Conservation (phyloP, 2,797 vertebrate genomes). For the Hylomyscus alleni region DNA sequence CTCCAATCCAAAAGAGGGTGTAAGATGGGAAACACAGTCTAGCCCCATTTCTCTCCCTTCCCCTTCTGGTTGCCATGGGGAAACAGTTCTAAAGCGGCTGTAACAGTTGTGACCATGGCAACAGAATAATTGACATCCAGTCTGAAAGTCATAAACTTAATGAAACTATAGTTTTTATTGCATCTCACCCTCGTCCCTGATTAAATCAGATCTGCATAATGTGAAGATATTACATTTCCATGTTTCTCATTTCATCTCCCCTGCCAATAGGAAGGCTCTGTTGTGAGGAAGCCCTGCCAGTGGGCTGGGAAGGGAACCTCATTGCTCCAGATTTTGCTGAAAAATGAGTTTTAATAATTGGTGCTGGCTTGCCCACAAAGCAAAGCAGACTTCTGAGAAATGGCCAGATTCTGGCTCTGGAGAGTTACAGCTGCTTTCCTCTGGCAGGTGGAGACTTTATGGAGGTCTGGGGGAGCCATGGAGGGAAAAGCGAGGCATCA, state of each 20-base stretch:
- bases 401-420: slow-evolving; percentile 32
- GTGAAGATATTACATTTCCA: slow-evolving; percentile 91
- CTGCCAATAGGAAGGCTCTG: slow-evolving; percentile 78
- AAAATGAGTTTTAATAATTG: slow-evolving; percentile 88
- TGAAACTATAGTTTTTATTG: slow-evolving; percentile 91
- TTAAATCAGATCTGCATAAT: slow-evolving; percentile 92
- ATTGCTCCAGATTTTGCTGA: slow-evolving; percentile 79
- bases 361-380: slow-evolving; percentile 75
- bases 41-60: not conserved
- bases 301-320: slow-evolving; percentile 77
- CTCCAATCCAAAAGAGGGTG: not conserved
- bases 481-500: slow-evolving; percentile 34
- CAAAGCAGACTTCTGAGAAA: slow-evolving; percentile 75
- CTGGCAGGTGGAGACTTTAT: slow-evolving; percentile 54
- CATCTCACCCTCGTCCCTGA: slow-evolving; percentile 89
- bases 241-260: slow-evolving; percentile 88
- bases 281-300: slow-evolving; percentile 76
- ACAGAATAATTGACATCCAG: slow-evolving; percentile 86
- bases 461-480: not conserved
- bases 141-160: slow-evolving; percentile 91
- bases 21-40: slow-evolving; percentile 56
- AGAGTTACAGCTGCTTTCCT: slow-evolving; percentile 60
- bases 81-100: slow-evolving; percentile 70
- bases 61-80: slow-evolving; percentile 56
- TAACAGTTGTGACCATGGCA: slow-evolving; percentile 86